Evolutionary conservation across 2,888 invertebrate species (phyloP).

Genomic region (Lepetodrilus schrolli): DNA sequence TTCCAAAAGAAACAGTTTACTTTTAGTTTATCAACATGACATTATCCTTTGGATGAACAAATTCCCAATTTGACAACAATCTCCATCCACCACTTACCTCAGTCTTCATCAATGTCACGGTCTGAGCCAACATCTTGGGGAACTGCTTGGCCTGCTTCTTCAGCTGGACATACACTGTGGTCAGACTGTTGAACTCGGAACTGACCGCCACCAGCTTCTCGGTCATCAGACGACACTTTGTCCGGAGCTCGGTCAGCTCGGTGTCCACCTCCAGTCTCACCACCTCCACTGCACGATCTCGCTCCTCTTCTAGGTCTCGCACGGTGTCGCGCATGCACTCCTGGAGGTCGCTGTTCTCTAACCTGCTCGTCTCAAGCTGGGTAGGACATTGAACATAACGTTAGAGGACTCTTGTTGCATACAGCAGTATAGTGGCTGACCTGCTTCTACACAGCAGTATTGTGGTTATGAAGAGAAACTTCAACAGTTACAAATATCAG

Average conservation of each 20-base stretch:
- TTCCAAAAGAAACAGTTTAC: too few species aligned
- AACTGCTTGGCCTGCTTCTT: conserved; percentile 54
- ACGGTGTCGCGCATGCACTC: conserved; percentile 15
- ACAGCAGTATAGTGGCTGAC: too few species aligned
- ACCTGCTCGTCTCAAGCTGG: conserved; percentile 2
- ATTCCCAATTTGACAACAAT: too few species aligned
- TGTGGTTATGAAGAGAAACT: too few species aligned
- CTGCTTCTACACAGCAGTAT: too few species aligned
- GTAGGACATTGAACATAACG: neutral
- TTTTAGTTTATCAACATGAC: too few species aligned
- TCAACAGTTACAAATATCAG: too few species aligned
- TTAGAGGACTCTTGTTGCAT: too few species aligned
- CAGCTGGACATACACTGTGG: conserved; percentile 52
- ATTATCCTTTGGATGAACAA: too few species aligned
- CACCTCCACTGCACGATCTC: conserved; percentile 36
- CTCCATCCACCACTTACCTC: conserved; percentile 49
- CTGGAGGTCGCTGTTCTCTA: conserved; percentile 4
- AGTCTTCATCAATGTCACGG: conserved; percentile 49
- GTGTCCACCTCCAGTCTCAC: conserved; percentile 36
- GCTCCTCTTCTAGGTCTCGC: conserved; percentile 27
- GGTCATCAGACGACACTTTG: conserved; percentile 42
- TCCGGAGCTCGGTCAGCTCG: conserved; percentile 43
- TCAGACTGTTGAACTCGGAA: conserved; percentile 50
- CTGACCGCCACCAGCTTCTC: conserved; percentile 42
- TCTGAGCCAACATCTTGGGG: conserved; percentile 51